A percentile compares a stretch with the other conserved stretches of the same genome.
phyloP scores from a whole-genome alignment of 1,140 invertebrate genomes.

The Anthonomus grandis region DNA sequence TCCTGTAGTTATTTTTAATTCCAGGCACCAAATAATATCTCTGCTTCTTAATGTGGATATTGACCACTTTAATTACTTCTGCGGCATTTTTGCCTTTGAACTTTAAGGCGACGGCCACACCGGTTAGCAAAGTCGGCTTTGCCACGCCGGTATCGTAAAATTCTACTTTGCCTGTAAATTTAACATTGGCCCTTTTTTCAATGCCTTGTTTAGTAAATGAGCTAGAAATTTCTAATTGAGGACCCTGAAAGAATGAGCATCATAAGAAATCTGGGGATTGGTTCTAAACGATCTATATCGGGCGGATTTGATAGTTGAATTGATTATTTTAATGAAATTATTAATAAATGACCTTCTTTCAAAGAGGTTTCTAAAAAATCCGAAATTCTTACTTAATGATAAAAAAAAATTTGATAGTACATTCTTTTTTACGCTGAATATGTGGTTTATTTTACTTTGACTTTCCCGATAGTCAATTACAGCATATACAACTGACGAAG shows the following conservation, averaged over 20 bases:
- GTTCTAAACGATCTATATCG: not conserved
- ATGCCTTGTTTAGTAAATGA: conserved; percentile 49
- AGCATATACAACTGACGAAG: no score
- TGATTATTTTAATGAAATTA: no score
- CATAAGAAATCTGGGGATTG: conserved; percentile 36
- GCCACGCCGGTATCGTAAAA: conserved; percentile 62
- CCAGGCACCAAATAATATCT: conserved; percentile 62
- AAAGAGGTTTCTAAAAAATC: no score
- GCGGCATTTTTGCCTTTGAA: conserved; percentile 49
- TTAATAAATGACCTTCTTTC: no score
- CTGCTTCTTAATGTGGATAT: conserved; percentile 58
- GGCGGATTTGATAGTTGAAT: no score
- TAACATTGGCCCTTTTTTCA: conserved; percentile 62
- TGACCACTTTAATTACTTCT: conserved; percentile 54
- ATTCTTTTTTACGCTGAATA: no score
- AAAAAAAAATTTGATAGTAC: no score
- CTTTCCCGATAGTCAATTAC: no score
- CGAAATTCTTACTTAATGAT: no score
- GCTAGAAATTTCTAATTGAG: conserved; percentile 52
- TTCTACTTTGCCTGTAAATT: conserved; percentile 62
- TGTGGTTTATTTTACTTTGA: no score
- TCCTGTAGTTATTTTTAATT: conserved; percentile 57
- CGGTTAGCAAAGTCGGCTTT: conserved; percentile 57
- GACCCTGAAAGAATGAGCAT: conserved; percentile 50
- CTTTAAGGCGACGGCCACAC: conserved; percentile 57